Conservation (phyloP, 2,113 vertebrate genomes). For the Thamnaconus septentrionalis region DNA sequence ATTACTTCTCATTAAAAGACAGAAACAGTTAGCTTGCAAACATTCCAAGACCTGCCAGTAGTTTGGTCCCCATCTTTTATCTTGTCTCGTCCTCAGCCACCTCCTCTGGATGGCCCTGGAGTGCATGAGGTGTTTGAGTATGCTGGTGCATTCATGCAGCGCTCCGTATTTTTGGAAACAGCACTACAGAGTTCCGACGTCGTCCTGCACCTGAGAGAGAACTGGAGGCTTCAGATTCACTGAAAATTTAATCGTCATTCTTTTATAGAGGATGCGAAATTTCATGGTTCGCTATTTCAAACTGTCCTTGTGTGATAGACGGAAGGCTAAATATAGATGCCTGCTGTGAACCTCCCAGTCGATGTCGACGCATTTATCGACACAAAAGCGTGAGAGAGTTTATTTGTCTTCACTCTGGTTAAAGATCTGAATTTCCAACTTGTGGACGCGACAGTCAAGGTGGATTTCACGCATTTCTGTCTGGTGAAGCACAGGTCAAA, state of each 20-base stretch:
- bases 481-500: too few species aligned
- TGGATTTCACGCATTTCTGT: too few species aligned
- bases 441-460: too few species aligned
- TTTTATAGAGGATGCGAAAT: not conserved
- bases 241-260: slow-evolving; percentile 11
- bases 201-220: slow-evolving; percentile 22
- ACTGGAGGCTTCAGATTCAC: not conserved
- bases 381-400: too few species aligned
- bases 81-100: slow-evolving; percentile 6
- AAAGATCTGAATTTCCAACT: too few species aligned
- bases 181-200: slow-evolving; percentile 29
- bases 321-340: not conserved
- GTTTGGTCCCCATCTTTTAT: too few species aligned
- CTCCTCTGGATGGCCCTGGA: slow-evolving; percentile 32
- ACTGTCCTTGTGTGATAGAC: not conserved
- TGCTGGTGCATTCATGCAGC: slow-evolving; percentile 15
- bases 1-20: not conserved
- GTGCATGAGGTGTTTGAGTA: not conserved
- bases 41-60: not conserved
- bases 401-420: too few species aligned
- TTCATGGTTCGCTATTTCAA: slow-evolving; percentile 1
- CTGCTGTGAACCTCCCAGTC: too few species aligned
- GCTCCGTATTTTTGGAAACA: slow-evolving; percentile 55
- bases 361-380: too few species aligned
- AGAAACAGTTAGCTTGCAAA: not conserved